Evolutionary conservation across 2,888 invertebrate species (phyloP).

Genomic region (Noctua fimbriata): DNA sequence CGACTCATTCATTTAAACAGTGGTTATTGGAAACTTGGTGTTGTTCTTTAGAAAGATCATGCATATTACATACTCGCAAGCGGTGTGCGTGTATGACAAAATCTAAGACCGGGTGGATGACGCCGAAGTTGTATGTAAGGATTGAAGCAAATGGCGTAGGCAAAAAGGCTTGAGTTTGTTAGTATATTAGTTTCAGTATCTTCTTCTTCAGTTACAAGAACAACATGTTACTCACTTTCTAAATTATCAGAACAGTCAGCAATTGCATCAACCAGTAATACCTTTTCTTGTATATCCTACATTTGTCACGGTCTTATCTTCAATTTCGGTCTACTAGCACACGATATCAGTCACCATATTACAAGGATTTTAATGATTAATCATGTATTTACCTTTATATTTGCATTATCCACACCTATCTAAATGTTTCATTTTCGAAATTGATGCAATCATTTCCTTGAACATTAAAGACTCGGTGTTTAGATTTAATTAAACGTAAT

Average conservation of each 20-base stretch:
- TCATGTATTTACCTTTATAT: conserved; percentile 6
- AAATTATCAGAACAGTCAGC: conserved; percentile 4
- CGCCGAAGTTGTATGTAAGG: neutral
- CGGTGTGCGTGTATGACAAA: neutral
- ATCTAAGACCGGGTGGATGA: neutral
- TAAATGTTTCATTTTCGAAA: conserved; percentile 7
- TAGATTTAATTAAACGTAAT: neutral
- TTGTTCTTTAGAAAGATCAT: neutral
- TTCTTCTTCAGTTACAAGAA: neutral
- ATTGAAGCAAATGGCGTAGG: neutral
- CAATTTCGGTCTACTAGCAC: conserved; percentile 22
- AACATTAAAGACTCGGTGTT: conserved; percentile 4
- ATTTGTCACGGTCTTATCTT: conserved; percentile 42
- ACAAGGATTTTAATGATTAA: conserved; percentile 27
- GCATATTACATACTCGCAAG: neutral
- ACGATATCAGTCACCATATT: conserved; percentile 5
- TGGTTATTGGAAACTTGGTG: neutral
- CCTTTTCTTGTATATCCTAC: neutral
- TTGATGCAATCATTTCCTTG: conserved; percentile 7
- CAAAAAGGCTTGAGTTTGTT: neutral
- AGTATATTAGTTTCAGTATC: neutral
- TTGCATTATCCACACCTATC: conserved; percentile 4
- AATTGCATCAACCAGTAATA: conserved; percentile 15
- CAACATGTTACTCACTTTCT: neutral
- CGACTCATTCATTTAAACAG: conserved; percentile 1